A percentile compares a stretch with the other conserved stretches of the same genome.
These are phyloP conservation scores for Cryptocephalus primarius DNA, from an alignment of 2,888 invertebrate species.

Conservation along the genomic window DNA sequence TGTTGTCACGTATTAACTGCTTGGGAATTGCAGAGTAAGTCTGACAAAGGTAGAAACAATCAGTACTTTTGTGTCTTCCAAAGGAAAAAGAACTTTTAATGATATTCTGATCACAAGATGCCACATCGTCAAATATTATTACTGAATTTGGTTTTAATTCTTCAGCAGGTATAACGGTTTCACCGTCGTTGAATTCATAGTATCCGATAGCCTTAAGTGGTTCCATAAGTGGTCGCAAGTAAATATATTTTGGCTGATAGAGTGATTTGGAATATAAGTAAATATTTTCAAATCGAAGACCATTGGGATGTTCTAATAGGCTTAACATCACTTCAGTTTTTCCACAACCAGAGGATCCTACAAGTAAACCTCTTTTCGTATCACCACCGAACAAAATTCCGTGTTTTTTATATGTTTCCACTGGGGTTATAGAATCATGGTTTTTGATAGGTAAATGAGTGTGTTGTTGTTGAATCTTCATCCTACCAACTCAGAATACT, in stretches of 20 bases:
- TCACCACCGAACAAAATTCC: conserved; percentile 1
- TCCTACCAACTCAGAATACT: too few relatives aligned
- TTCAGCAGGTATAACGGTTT: neutral
- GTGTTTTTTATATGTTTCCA: neutral
- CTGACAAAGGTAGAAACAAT: conserved; percentile 8
- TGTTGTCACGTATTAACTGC: conserved; percentile 7
- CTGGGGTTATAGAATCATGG: too few relatives aligned
- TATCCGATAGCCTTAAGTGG: conserved; percentile 1
- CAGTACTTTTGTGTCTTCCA: conserved; percentile 5
- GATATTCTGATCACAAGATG: conserved; percentile 4
- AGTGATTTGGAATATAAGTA: conserved; percentile 1
- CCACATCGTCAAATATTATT: conserved; percentile 6
- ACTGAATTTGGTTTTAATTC: conserved; percentile 2
- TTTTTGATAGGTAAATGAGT: too few relatives aligned
- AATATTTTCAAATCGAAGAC: conserved; percentile 3
- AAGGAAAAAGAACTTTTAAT: conserved; percentile 7
- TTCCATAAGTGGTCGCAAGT: neutral
- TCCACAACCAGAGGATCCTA: neutral
- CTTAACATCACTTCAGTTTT: conserved; percentile 1
- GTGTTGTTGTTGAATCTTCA: too few relatives aligned
- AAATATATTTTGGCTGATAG: conserved; percentile 2
- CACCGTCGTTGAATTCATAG: neutral
- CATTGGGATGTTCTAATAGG: conserved; percentile 2
- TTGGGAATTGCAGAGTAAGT: conserved; percentile 5
- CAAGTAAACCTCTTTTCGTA: neutral